A percentile compares a stretch with the other conserved stretches of the same genome.
phyloP scores from a whole-genome alignment of 2,888 invertebrate species.

The Acanthosepion esculentum region DNA sequence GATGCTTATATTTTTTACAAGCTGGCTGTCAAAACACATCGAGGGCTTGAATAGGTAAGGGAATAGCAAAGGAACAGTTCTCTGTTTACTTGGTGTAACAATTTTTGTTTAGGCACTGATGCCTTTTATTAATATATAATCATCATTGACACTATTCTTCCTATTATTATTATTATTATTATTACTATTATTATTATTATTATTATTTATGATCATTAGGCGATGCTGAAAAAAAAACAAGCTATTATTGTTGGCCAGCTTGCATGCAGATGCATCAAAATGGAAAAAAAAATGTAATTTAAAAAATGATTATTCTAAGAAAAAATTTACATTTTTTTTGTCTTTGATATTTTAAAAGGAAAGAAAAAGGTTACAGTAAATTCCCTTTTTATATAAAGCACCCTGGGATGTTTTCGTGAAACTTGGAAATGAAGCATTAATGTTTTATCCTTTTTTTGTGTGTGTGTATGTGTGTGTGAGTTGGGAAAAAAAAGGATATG shows the following conservation, averaged over 20 bases:
- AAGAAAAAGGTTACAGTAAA: not conserved
- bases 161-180: not conserved
- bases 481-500: slow-evolving; percentile 14
- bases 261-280: not conserved
- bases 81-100: not conserved
- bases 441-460: slow-evolving; percentile 37
- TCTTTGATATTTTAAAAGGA: not conserved
- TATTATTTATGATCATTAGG: not conserved
- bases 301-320: not conserved
- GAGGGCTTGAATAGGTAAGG: not conserved
- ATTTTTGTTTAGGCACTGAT: not conserved
- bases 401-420: slow-evolving; percentile 46
- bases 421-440: slow-evolving; percentile 46
- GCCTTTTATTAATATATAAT: not conserved
- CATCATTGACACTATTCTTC: not conserved
- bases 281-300: not conserved
- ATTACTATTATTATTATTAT: not conserved
- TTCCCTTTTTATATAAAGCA: not conserved
- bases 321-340: not conserved
- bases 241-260: not conserved
- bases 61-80: not conserved
- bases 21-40: not conserved
- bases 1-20: not conserved
- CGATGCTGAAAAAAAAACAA: not conserved
- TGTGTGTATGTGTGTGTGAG: not conserved